These are phyloP conservation scores for Pseudonaja textilis DNA, from an alignment of 2,113 vertebrate species.

Conservation along the genomic window DNA sequence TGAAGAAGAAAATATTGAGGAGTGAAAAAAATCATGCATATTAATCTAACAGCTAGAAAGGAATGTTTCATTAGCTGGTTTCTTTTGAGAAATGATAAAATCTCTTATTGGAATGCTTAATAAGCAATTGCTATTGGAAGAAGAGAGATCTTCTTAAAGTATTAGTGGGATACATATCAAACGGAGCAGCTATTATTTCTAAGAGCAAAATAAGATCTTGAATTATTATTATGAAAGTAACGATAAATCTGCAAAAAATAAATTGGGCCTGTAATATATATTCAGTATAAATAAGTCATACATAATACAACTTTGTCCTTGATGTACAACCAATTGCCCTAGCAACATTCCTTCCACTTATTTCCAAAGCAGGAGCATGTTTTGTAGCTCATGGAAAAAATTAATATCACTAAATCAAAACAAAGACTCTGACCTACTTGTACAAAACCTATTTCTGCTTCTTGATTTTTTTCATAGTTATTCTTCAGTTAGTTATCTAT, in stretches of 20 bases:
- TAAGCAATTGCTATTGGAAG: background rate
- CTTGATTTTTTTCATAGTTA: background rate
- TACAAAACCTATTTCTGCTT: too few species aligned
- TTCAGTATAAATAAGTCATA: background rate
- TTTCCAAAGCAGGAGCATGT: background rate
- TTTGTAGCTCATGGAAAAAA: background rate
- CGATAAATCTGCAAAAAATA: background rate
- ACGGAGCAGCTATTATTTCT: background rate
- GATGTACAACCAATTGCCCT: background rate
- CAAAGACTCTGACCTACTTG: background rate
- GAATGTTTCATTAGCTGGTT: background rate
- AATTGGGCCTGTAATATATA: background rate
- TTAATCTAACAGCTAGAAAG: slow-evolving; percentile 11
- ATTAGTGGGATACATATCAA: background rate
- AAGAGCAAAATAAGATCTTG: background rate
- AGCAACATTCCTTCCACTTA: background rate
- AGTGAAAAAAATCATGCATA: background rate
- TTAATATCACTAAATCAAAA: background rate
- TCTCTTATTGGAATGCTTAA: slow-evolving; percentile 22
- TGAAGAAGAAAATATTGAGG: background rate
- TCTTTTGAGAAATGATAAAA: slow-evolving; percentile 1
- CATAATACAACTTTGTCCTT: background rate
- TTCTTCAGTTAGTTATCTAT: background rate
- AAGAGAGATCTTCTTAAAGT: background rate
- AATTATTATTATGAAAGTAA: background rate